Percentiles rank a stretch among this genome's conserved stretches.
These are phyloP conservation scores for Zeuzera pyrina DNA, from an alignment of 2,888 invertebrate genomes.

Conservation along the genomic window DNA sequence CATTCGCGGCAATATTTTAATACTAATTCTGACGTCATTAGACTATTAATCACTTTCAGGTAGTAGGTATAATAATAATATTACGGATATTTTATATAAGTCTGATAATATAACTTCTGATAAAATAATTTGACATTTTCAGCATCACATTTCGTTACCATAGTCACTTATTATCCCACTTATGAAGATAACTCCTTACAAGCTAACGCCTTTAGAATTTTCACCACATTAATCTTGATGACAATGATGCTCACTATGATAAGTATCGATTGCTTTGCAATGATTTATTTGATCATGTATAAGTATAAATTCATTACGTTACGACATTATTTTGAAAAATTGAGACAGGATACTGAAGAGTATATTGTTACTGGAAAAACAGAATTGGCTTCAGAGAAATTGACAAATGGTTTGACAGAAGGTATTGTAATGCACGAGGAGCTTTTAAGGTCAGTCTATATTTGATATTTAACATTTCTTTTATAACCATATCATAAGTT, in stretches of 20 bases:
- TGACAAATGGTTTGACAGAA: conserved; percentile 38
- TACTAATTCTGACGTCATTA: no score
- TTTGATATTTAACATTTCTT: no score
- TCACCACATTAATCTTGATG: conserved; percentile 32
- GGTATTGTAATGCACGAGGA: conserved; percentile 53
- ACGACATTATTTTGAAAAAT: conserved; percentile 41
- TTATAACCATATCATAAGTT: no score
- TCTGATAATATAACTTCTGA: no score
- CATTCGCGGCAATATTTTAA: no score
- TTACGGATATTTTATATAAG: no score
- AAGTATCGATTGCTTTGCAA: conserved; percentile 40
- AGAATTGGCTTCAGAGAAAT: conserved; percentile 28
- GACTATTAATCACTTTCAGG: no score
- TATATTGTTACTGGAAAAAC: conserved; percentile 24
- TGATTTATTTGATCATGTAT: conserved; percentile 47
- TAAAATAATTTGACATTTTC: no score
- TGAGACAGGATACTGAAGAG: conserved; percentile 31
- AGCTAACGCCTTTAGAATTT: conserved; percentile 32
- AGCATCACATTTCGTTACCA: conserved; percentile 51
- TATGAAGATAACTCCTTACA: conserved; percentile 34
- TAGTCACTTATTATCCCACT: conserved; percentile 52
- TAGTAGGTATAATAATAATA: no score
- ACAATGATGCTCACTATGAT: conserved; percentile 49
- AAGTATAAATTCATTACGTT: conserved; percentile 59
- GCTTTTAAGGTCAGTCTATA: conserved; percentile 36